Conservation (phyloP, 2,113 vertebrate species). For the Erythrocercus mccallii region DNA sequence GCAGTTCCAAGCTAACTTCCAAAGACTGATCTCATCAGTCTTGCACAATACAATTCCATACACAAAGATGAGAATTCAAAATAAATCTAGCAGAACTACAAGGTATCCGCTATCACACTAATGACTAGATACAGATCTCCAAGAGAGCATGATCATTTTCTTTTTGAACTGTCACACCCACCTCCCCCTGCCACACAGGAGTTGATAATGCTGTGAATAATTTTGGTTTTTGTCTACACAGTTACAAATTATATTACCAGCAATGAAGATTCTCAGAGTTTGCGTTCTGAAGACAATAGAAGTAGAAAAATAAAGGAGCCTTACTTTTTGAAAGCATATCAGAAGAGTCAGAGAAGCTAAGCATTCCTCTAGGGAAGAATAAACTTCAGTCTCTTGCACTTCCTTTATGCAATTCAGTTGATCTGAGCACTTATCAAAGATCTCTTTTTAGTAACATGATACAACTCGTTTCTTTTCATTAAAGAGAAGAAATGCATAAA, state of each 20-base stretch:
- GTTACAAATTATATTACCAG: background rate
- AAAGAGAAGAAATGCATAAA: background rate
- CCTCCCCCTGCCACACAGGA: background rate
- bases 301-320: background rate
- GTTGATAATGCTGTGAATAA: background rate
- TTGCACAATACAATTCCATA: conserved; percentile 24
- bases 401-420: background rate
- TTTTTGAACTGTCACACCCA: background rate
- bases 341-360: background rate
- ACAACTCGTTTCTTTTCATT: background rate
- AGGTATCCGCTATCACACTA: background rate
- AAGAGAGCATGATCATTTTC: background rate
- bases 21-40: conserved; percentile 30
- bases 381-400: conserved; percentile 40
- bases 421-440: conserved; percentile 39
- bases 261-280: background rate
- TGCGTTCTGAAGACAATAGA: background rate
- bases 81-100: background rate
- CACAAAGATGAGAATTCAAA: conserved; percentile 26
- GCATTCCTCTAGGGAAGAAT: conserved; percentile 44
- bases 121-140: background rate
- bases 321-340: background rate
- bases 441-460: conserved; percentile 33
- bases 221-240: background rate
- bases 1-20: background rate